Conservation (phyloP, 92 coral and sea anemone genomes). For the Siderastrea siderea region DNA sequence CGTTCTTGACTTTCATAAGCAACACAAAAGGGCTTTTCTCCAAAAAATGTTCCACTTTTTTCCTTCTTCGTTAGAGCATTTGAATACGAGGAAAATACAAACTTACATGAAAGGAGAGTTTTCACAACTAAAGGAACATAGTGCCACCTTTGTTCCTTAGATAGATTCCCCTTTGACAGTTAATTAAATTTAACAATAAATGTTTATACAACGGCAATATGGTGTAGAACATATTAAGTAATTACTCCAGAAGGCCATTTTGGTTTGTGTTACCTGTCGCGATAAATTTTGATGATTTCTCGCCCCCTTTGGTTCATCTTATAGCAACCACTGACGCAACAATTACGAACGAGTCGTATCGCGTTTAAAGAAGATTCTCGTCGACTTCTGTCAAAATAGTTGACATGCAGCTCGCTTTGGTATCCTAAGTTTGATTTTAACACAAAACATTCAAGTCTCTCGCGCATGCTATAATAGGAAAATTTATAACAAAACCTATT, state of each 20-base stretch:
- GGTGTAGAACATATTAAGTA: not conserved
- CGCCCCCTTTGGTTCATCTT: not conserved
- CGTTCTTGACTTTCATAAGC: too few relatives aligned
- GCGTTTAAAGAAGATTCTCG: not conserved
- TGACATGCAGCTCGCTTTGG: not conserved
- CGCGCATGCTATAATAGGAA: too few relatives aligned
- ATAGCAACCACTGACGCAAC: not conserved
- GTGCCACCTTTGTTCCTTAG: not conserved
- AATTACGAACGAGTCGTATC: not conserved
- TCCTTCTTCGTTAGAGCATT: too few relatives aligned
- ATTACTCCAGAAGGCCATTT: not conserved
- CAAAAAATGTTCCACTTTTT: too few relatives aligned
- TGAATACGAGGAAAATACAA: not conserved
- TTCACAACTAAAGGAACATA: not conserved
- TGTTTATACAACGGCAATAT: not conserved
- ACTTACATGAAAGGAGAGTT: not conserved
- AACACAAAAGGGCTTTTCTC: too few relatives aligned
- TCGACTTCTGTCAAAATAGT: not conserved
- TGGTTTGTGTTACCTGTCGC: not conserved
- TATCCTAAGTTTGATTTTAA: not conserved
- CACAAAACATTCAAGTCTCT: not conserved
- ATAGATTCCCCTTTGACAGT: constrained; percentile 9
- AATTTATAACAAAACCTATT: too few relatives aligned
- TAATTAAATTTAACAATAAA: constrained; percentile 24
- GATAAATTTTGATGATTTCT: not conserved